Conservation (phyloP, 2,888 invertebrate species). For the Latrodectus hesperus region DNA sequence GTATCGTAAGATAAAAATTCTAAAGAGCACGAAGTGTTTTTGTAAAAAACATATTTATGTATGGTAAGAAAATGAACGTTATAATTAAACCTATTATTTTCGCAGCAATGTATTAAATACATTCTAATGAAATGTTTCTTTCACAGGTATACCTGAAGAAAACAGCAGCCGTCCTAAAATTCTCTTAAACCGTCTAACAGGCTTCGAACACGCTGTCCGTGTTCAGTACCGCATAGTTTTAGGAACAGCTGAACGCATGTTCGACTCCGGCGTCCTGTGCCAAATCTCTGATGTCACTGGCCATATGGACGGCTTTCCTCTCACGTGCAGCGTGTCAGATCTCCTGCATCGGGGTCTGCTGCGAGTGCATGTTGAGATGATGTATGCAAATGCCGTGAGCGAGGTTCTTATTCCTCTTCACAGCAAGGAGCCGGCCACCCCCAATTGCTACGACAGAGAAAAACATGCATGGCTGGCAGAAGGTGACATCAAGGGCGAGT, state of each 20-base stretch:
- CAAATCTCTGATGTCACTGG: slow-evolving; percentile 84
- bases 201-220: slow-evolving; percentile 86
- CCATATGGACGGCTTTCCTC: slow-evolving; percentile 83
- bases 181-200: slow-evolving; percentile 82
- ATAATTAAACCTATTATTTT: too few relatives aligned
- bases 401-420: slow-evolving; percentile 76
- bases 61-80: too few relatives aligned
- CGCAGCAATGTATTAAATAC: too few relatives aligned
- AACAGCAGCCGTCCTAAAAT: slow-evolving; percentile 72
- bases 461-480: slow-evolving; percentile 85
- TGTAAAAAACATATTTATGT: too few relatives aligned
- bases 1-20: too few relatives aligned
- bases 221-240: slow-evolving; percentile 81
- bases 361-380: slow-evolving; percentile 83
- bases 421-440: slow-evolving; percentile 71
- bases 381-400: slow-evolving; percentile 81
- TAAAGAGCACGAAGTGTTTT: too few relatives aligned
- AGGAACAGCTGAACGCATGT: slow-evolving; percentile 81
- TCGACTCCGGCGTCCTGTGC: slow-evolving; percentile 83
- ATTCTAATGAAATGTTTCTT: neutral
- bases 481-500: slow-evolving; percentile 85
- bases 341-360: slow-evolving; percentile 74
- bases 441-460: slow-evolving; percentile 85
- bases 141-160: slow-evolving; percentile 51
- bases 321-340: slow-evolving; percentile 72